phyloP scores from a whole-genome alignment of 2,113 vertebrate genomes.

The Psittacula cyanocephala region DNA sequence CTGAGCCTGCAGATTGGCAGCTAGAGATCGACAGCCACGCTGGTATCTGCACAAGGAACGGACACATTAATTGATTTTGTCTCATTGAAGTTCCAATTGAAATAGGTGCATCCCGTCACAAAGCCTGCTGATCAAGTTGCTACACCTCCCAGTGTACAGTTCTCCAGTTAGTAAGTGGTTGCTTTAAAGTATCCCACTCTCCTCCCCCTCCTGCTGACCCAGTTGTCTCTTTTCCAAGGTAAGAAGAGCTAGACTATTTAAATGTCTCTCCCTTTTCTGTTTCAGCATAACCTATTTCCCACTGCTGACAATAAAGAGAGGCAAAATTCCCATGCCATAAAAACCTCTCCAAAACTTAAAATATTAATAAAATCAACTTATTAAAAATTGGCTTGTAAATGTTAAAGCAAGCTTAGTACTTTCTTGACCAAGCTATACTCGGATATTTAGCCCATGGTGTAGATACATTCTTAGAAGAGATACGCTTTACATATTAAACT shows the following conservation, averaged over 20 bases:
- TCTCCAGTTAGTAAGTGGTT: background rate
- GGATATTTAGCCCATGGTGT: conserved; percentile 12
- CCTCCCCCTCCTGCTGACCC: background rate
- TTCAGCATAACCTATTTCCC: conserved; percentile 28
- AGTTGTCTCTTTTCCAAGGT: conserved; percentile 12
- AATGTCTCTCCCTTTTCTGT: conserved; percentile 17
- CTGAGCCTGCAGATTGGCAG: conserved; percentile 80
- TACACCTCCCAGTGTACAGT: background rate
- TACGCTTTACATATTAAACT: conserved; percentile 39
- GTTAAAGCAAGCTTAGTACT: background rate
- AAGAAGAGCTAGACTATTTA: conserved; percentile 45
- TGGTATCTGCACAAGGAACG: conserved; percentile 82
- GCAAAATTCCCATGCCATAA: conserved; percentile 33
- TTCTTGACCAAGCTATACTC: background rate
- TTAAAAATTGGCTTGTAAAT: conserved; percentile 19
- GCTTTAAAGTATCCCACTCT: background rate
- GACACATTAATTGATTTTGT: background rate
- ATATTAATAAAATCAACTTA: background rate
- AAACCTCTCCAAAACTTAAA: background rate
- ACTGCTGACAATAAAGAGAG: background rate
- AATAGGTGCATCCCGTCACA: background rate
- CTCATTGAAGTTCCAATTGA: background rate
- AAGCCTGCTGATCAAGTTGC: background rate
- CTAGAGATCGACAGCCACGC: conserved; percentile 87
- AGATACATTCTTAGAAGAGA: conserved; percentile 42